Percentiles rank a stretch among this genome's conserved stretches.
These are phyloP conservation scores for Cancer borealis DNA, from an alignment of 2,888 invertebrate species.

Conservation along the genomic window DNA sequence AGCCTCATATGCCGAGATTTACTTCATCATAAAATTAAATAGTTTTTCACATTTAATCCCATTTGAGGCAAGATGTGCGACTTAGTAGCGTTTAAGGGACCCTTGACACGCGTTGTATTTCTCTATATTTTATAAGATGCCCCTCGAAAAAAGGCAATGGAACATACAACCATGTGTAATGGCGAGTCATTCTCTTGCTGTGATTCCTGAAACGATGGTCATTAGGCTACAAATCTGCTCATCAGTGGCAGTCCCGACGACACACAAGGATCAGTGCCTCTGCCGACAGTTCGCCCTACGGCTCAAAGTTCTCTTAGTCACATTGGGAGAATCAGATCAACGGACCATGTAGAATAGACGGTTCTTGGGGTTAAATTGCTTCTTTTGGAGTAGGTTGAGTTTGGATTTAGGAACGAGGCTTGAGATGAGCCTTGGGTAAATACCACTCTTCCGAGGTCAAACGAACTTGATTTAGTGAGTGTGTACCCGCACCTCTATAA, in stretches of 20 bases:
- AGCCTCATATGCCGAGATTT: background rate
- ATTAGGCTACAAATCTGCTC: conserved; percentile 60
- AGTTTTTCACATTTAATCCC: background rate
- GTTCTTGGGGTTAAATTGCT: conserved; percentile 42
- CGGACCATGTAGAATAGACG: background rate
- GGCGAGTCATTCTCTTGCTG: conserved; percentile 47
- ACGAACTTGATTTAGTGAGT: conserved; percentile 13
- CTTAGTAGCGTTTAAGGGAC: background rate
- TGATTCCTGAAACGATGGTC: conserved; percentile 58
- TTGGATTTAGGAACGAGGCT: conserved; percentile 14
- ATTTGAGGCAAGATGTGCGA: background rate
- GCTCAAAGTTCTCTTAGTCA: background rate
- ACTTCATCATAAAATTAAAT: too few species aligned
- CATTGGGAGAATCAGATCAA: conserved; percentile 17
- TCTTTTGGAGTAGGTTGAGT: conserved; percentile 43
- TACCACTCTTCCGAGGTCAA: conserved; percentile 41
- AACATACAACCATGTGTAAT: conserved; percentile 36
- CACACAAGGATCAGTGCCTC: background rate
- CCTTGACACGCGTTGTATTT: conserved; percentile 7
- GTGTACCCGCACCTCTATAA: background rate
- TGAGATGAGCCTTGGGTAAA: conserved; percentile 39
- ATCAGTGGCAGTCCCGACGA: conserved; percentile 39
- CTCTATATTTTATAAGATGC: conserved; percentile 3
- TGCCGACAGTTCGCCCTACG: background rate
- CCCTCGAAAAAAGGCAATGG: background rate